These are phyloP conservation scores for Masticophis lateralis DNA, from an alignment of 2,797 vertebrate genomes.

Conservation along the genomic window DNA sequence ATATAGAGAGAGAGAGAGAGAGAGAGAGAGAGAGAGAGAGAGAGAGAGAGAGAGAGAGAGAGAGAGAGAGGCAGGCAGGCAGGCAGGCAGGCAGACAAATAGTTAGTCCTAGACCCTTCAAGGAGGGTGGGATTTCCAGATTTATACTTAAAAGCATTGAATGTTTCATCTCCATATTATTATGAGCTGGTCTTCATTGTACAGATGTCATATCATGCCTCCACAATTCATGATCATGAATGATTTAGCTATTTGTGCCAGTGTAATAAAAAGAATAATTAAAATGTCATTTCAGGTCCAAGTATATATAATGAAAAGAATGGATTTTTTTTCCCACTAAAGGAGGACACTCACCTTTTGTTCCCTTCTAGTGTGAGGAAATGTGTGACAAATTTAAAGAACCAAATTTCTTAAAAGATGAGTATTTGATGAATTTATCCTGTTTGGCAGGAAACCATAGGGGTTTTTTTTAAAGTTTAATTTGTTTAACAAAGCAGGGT, in stretches of 20 bases:
- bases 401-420: not conserved
- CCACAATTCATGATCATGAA: slow-evolving; percentile 1
- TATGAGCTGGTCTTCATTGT: slow-evolving; percentile 10
- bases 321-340: not conserved
- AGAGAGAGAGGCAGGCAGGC: no score
- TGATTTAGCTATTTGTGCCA: slow-evolving; percentile 22
- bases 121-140: not conserved
- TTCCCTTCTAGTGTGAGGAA: not conserved
- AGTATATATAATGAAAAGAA: not conserved
- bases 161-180: slow-evolving; percentile 14
- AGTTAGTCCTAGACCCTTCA: not conserved
- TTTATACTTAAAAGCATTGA: slow-evolving; percentile 27
- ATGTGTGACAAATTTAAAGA: not conserved
- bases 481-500: not conserved
- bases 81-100: no score
- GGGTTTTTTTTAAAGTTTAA: not conserved
- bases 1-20: no score
- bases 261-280: not conserved
- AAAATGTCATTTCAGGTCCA: not conserved
- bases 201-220: slow-evolving; percentile 20
- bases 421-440: not conserved
- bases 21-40: no score
- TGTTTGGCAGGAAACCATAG: not conserved
- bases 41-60: no score
- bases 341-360: not conserved